Percentiles rank a stretch among this genome's conserved stretches.
Evolutionary conservation across 2,888 invertebrate genomes (phyloP).

Genomic region (Vesta saturnalis): DNA sequence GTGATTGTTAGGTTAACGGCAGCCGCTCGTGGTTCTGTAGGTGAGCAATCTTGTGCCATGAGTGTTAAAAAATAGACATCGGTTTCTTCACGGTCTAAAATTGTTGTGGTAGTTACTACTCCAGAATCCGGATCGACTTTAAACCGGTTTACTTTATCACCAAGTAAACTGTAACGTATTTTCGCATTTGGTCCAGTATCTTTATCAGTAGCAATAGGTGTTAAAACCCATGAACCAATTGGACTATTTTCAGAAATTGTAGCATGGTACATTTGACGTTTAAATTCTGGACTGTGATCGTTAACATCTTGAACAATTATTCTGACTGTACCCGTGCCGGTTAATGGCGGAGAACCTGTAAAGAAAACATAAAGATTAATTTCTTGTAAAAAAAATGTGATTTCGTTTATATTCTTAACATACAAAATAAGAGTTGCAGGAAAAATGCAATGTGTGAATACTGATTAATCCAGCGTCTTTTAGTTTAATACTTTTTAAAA

Average conservation of each 20-base stretch:
- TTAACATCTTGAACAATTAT: slow-evolving; percentile 94
- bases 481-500: slow-evolving; percentile 23
- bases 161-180: slow-evolving; percentile 85
- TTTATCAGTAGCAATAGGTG: slow-evolving; percentile 82
- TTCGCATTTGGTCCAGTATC: slow-evolving; percentile 88
- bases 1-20: slow-evolving; percentile 84
- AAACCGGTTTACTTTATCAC: slow-evolving; percentile 85
- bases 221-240: slow-evolving; percentile 79
- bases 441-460: slow-evolving; percentile 23
- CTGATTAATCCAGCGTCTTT: slow-evolving; percentile 28
- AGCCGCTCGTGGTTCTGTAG: slow-evolving; percentile 84
- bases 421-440: slow-evolving; percentile 1
- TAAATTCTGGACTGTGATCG: slow-evolving; percentile 91
- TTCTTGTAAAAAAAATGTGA: background rate
- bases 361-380: slow-evolving; percentile 49
- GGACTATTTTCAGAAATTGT: slow-evolving; percentile 85
- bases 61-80: slow-evolving; percentile 82
- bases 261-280: slow-evolving; percentile 81
- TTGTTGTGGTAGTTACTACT: slow-evolving; percentile 75
- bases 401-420: slow-evolving; percentile 14
- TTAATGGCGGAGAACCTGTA: slow-evolving; percentile 89
- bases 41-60: slow-evolving; percentile 89
- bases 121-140: slow-evolving; percentile 82
- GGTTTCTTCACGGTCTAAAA: slow-evolving; percentile 83
- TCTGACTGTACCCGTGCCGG: slow-evolving; percentile 90